Conservation (phyloP, 2,113 vertebrate genomes). For the Prionailurus viverrinus region DNA sequence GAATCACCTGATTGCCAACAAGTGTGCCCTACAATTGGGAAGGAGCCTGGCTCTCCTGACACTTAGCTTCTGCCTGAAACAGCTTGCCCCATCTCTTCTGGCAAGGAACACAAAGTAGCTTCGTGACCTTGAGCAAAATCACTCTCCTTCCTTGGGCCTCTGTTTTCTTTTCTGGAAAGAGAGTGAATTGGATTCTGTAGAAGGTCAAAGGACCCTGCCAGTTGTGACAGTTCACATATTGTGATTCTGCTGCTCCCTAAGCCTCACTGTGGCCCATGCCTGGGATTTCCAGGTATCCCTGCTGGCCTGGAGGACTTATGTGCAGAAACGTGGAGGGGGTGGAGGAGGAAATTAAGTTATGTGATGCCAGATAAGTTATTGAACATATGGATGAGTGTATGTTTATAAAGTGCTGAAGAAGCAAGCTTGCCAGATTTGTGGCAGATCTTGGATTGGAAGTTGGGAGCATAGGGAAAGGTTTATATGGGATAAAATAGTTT, state of each 20-base stretch:
- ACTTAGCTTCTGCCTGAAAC: background rate
- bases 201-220: background rate
- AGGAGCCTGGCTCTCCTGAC: background rate
- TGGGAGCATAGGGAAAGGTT: constrained; percentile 36
- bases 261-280: background rate
- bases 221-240: background rate
- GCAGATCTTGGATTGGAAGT: constrained; percentile 55
- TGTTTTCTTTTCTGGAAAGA: background rate
- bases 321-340: background rate
- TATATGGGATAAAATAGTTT: constrained; percentile 45
- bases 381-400: constrained; percentile 73
- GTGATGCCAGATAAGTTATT: constrained; percentile 75
- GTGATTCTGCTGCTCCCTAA: background rate
- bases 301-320: constrained; percentile 1
- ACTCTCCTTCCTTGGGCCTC: background rate
- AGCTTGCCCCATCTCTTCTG: background rate
- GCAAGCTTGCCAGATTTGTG: constrained; percentile 66
- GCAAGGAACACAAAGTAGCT: background rate
- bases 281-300: constrained; percentile 60
- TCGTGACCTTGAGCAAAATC: background rate
- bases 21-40: background rate
- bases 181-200: background rate
- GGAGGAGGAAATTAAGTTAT: constrained; percentile 74
- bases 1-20: constrained; percentile 1
- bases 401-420: constrained; percentile 72